Evolutionary conservation across 2,888 invertebrate species (phyloP), one percentile per base, ranked within the genome.

Genomic region (Sceliomorpha sp.): DNA sequence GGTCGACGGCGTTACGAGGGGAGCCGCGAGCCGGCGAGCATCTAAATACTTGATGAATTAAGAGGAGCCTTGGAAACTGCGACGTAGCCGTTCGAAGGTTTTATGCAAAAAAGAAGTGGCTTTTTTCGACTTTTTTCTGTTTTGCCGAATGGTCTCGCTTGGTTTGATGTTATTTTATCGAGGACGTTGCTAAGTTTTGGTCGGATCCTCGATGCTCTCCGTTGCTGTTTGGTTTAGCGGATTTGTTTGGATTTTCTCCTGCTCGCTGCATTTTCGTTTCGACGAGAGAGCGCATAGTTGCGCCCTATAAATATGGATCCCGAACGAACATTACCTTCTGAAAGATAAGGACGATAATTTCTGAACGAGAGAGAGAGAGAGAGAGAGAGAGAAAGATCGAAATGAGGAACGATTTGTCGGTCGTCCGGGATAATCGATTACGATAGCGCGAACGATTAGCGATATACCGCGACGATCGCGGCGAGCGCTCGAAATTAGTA

Each of bases 151-250:
- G 20, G 20, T 20, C 40, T 47, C 59, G 60, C 44, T 37, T 9
- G 44, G 53, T 47, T 53, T 32, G 47, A 53, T 62, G 53, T 53
- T 51, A 62, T 62, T 62, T 62, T 62, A 53, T 62, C 62, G 53
- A 32, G 31, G 17, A 62, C 47, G 53, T 39, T 45, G 47, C 47
- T 53, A 27, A 53, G 32, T 53, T 62, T 62, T 39, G 53, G 53
- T 53, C 53, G 53, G 53, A 62, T 53, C 44, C 53, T 47, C 53
- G 47, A 53, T 62, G 53, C 53, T 45, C 44, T 37, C 12, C 53
- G 62, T 53, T 53, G 51, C 51, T 53, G 45, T 24, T 24, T 24
- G 24, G 24, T 24, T 24, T 24, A 7, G 24, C 24, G 24, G 24
- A 24, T 24, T 24, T 24, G 24, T 7, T 3, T 7, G 24, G 24